Base-by-base conservation (phyloP, 2,888 invertebrate species). In the Altica lythri region DNA sequence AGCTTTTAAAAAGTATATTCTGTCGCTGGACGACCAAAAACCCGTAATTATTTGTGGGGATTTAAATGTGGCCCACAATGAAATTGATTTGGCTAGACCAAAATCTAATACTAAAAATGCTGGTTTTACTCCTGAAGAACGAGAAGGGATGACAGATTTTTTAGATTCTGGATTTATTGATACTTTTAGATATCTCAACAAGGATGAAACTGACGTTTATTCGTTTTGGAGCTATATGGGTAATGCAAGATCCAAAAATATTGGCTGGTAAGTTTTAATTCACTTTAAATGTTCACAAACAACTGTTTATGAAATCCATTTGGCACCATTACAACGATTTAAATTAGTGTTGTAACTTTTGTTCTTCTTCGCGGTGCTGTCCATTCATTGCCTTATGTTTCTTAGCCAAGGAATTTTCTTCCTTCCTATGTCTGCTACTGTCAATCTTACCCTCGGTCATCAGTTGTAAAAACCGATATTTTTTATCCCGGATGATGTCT, bases 41-140 rank as follows among this genome's bases (percentile, higher is more conserved):
- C 95, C 97, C 5, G 92, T 99, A 6, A 89, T 99, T 53, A 83
- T 97, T 67, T 92, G 92, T 71, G 99, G 99, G 0, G 99, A 99
- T 76, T 86, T 99, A 85, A 99, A 99, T 77, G 98, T 99, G 5
- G 90, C 98, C 13, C 98, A 99, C 75, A 78, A 85, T 61, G 95
- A 95, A 81, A 96, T 97, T 72, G 96, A 99, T 82, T 80, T 99
- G 70, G 85, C 89, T 2, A 97, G 98, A 79, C 98, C 99, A 1
- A 95, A 95, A 75, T 82, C 86, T 0, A 99, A 99, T 73, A 88
- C 84, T 59, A 91, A 88, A 74, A 94, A 88, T 72, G 95, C 99
- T 18, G 99, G 99, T 2, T 99, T 98, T 74, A 98, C 98, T 0
- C 83, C 86, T 57, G 92, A 97, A 73, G 99, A 99, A 78, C 82